Evolutionary conservation across 2,888 invertebrate species (phyloP).

Genomic region (Cheilosia grossa): DNA sequence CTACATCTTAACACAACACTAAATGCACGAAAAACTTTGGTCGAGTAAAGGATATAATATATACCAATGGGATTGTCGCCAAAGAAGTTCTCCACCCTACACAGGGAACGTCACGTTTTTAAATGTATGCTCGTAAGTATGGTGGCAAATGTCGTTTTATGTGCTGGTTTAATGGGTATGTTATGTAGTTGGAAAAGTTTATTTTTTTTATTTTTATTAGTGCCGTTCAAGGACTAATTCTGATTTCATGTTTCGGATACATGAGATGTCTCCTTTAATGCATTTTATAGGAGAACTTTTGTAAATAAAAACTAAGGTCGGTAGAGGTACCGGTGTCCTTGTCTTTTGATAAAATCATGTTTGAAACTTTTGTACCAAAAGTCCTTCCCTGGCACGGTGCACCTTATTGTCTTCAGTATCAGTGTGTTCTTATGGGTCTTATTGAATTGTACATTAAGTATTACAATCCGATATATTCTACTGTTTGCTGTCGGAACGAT

Average conservation of each 20-base stretch:
- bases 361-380: too few species aligned
- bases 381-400: too few species aligned
- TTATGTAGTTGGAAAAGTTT: constrained; percentile 56
- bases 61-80: constrained; percentile 58
- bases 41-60: constrained; percentile 11
- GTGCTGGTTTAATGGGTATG: constrained; percentile 54
- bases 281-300: constrained; percentile 44
- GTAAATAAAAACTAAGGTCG: not conserved
- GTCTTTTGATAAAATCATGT: not conserved
- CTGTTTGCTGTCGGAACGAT: too few species aligned
- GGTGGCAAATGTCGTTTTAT: constrained; percentile 40
- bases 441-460: too few species aligned
- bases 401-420: too few species aligned
- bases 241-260: constrained; percentile 57
- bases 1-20: constrained; percentile 54
- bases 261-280: constrained; percentile 45
- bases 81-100: constrained; percentile 34
- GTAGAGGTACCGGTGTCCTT: not conserved
- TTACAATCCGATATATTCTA: too few species aligned
- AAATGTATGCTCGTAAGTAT: too few species aligned
- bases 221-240: constrained; percentile 61
- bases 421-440: too few species aligned
- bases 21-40: constrained; percentile 55
- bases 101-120: not conserved
- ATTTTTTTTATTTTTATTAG: constrained; percentile 27